Base-by-base conservation (phyloP, 2,888 invertebrate species). In the Nephrotoma appendiculata region DNA sequence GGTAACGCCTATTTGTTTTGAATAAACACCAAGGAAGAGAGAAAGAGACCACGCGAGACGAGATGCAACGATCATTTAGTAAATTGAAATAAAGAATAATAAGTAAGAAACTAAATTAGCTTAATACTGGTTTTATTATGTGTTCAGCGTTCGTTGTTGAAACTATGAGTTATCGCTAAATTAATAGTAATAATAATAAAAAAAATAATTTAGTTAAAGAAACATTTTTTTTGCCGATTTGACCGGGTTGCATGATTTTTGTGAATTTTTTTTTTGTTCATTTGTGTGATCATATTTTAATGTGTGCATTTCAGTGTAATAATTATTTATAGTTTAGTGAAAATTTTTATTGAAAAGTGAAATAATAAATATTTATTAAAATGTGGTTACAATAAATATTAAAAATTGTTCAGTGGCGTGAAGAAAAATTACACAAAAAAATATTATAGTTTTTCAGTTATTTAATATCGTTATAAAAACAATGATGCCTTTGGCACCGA, bases 401-500 rank as follows among this genome's bases (percentile, higher is more conserved):
- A 83, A 83, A n/a, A 83, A 2, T 84, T 42, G n/a, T 84, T 84
- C n/a, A 84, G 84, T 84, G 41, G 42, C 41, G 41, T 42, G 84
- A 42, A 83, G 6, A 83, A 41, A 41, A 11, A 41, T 41, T 71
- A 48, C 11, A 12, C n/a, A 15, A 71, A 71, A 15, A 71, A 71
- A n/a, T 71, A n/a, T n/a, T n/a, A n/a, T 71, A 43, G 6, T 84
- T 42, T 84, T 42, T 84, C 5, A 42, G n/a, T 84, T 41, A 42
- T 84, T 84, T 42, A 42, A 84, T 41, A 42, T 84, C 43, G 43
- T 84, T 84, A 42, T 42, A 57, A 48, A 86, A 11, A 92, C 90
- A 88, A 97, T 97, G 97, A 97, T 97, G 97, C 97, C 97, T 93
- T 95, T 97, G 94, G 97, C 97, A 94, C 96, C 97, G 93, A 96